These are phyloP conservation scores for Axis porcinus DNA, from an alignment of 2,113 vertebrate genomes.

Conservation along the genomic window DNA sequence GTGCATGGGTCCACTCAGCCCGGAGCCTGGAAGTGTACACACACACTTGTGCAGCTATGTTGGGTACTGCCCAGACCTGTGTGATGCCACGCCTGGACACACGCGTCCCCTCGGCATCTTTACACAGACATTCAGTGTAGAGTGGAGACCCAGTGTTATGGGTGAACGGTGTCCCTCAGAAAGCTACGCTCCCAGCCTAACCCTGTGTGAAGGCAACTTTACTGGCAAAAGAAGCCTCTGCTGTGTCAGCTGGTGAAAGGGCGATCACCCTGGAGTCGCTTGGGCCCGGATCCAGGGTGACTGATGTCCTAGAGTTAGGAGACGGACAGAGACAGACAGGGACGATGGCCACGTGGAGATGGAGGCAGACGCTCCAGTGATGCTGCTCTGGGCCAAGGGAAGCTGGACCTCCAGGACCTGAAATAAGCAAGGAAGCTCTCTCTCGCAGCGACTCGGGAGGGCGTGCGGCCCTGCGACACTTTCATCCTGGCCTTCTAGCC, in stretches of 20 bases:
- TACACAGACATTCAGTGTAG: no score
- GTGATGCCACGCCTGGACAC: not conserved
- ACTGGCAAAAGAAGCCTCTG: not conserved
- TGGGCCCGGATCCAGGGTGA: not conserved
- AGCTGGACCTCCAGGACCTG: not conserved
- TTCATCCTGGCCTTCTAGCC: not conserved
- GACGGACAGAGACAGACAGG: not conserved
- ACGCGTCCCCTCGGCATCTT: accelerated
- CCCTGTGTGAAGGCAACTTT: not conserved
- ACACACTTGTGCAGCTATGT: accelerated
- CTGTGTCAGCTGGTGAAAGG: not conserved
- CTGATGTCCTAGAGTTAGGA: not conserved
- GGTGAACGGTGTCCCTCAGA: not conserved
- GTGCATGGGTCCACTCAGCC: no score
- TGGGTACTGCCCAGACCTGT: not conserved
- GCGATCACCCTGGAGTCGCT: not conserved
- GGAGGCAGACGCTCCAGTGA: not conserved
- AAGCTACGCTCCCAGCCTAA: not conserved
- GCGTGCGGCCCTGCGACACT: accelerated
- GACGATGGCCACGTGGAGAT: not conserved
- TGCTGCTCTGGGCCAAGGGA: not conserved
- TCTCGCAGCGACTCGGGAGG: accelerated
- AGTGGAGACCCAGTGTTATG: not conserved
- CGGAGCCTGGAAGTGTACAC: accelerated
- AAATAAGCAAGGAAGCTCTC: not conserved